These are phyloP conservation scores for Herminia tarsipennalis DNA, from an alignment of 2,888 invertebrate genomes.

Conservation along the genomic window DNA sequence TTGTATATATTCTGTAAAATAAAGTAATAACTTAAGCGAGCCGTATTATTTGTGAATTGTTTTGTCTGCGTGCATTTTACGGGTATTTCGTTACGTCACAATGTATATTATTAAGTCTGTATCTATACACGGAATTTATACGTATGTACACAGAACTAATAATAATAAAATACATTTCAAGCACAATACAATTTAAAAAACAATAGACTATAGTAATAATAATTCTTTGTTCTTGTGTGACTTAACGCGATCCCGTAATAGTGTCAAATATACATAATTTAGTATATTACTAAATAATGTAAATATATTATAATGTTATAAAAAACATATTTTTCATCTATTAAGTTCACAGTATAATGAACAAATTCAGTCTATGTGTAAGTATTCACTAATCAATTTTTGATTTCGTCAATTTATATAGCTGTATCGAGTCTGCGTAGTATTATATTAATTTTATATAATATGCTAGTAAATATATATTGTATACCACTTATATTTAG, in stretches of 20 bases:
- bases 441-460: slow-evolving; percentile 62
- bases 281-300: slow-evolving; percentile 85
- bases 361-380: slow-evolving; percentile 63
- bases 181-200: slow-evolving; percentile 27
- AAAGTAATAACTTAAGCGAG: slow-evolving; percentile 59
- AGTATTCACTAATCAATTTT: slow-evolving; percentile 63
- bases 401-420: slow-evolving; percentile 73
- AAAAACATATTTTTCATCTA: slow-evolving; percentile 67
- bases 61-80: slow-evolving; percentile 62
- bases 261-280: slow-evolving; percentile 79
- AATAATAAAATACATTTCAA: slow-evolving; percentile 22
- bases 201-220: slow-evolving; percentile 20
- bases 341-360: slow-evolving; percentile 68
- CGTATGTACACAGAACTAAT: no score
- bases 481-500: slow-evolving; percentile 38
- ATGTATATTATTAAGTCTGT: no score
- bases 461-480: slow-evolving; percentile 37
- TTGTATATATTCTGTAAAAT: slow-evolving; percentile 79
- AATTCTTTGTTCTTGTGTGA: slow-evolving; percentile 33
- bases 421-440: slow-evolving; percentile 73
- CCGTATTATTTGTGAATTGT: slow-evolving; percentile 64
- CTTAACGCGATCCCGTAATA: slow-evolving; percentile 63
- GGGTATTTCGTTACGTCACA: slow-evolving; percentile 51
- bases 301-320: slow-evolving; percentile 65
- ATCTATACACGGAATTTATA: slow-evolving; percentile 15